These are phyloP conservation scores for Nannospalax galili DNA, from an alignment of 2,113 vertebrate genomes.

Conservation along the genomic window DNA sequence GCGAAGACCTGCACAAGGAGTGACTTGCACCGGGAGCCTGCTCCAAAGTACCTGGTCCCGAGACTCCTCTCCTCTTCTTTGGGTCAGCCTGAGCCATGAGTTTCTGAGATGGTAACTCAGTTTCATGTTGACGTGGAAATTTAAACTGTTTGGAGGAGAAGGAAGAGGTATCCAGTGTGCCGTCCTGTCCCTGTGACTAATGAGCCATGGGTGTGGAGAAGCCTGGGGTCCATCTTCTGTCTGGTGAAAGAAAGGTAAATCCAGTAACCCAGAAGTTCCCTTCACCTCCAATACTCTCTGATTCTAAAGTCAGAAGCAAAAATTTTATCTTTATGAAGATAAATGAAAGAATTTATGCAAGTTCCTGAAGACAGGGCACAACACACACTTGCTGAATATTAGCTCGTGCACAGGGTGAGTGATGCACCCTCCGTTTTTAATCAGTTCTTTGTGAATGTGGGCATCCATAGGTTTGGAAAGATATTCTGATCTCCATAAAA, in stretches of 20 bases:
- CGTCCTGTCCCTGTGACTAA: not conserved
- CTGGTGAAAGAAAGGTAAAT: not conserved
- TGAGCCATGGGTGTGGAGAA: not conserved
- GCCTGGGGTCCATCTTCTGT: not conserved
- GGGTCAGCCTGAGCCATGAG: not conserved
- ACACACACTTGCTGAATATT: not conserved
- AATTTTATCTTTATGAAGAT: conserved; percentile 17
- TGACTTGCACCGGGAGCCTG: too few species aligned
- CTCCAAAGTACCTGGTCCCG: not conserved
- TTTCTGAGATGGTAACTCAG: not conserved
- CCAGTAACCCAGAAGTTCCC: not conserved
- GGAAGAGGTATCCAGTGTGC: too few species aligned
- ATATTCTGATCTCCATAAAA: conserved; percentile 33
- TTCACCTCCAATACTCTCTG: not conserved
- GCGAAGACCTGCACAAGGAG: too few species aligned
- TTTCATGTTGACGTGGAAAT: not conserved
- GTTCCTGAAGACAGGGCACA: not conserved
- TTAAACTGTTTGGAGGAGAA: not conserved
- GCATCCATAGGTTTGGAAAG: not conserved
- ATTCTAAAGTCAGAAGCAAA: not conserved
- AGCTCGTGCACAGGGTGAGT: not conserved
- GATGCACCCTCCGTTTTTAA: not conserved
- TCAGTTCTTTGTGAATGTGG: not conserved
- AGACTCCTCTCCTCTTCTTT: not conserved
- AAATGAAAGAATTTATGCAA: not conserved